Evolutionary conservation across 2,888 invertebrate genomes (phyloP).

Genomic region (Apoderus coryli): DNA sequence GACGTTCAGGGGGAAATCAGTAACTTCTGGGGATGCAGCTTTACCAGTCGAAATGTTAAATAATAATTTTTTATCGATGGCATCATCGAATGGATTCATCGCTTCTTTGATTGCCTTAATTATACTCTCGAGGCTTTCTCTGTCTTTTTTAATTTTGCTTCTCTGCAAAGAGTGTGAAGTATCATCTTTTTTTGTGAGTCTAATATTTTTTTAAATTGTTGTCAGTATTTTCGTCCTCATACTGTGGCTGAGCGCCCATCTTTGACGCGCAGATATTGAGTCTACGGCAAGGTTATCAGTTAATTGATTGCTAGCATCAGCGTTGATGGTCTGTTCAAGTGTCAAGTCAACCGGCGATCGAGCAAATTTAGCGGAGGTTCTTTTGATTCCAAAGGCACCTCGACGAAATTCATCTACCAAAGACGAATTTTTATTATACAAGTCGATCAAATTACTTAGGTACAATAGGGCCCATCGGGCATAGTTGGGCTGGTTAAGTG

Average conservation of each 20-base stretch:
- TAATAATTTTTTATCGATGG: slow-evolving; percentile 16
- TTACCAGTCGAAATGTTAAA: slow-evolving; percentile 25
- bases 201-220: slow-evolving; percentile 11
- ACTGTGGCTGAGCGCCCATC: slow-evolving; percentile 14
- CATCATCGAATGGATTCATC: slow-evolving; percentile 20
- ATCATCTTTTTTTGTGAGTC: slow-evolving; percentile 21
- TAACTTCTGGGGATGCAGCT: slow-evolving; percentile 21
- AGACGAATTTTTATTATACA: slow-evolving; percentile 1
- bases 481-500: slow-evolving; percentile 7
- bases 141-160: slow-evolving; percentile 16
- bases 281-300: slow-evolving; percentile 13
- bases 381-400: slow-evolving; percentile 18
- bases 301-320: slow-evolving; percentile 14
- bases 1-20: slow-evolving; percentile 18
- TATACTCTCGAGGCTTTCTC: slow-evolving; percentile 15
- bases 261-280: slow-evolving; percentile 15
- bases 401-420: slow-evolving; percentile 9
- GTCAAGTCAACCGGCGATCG: slow-evolving; percentile 15
- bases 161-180: slow-evolving; percentile 16
- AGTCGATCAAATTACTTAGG: slow-evolving; percentile 3
- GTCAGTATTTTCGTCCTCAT: slow-evolving; percentile 13
- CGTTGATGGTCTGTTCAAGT: slow-evolving; percentile 21
- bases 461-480: slow-evolving; percentile 6
- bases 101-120: slow-evolving; percentile 16
- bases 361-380: slow-evolving; percentile 18